Evolutionary conservation across 2,888 invertebrate genomes (phyloP).

Genomic region (Brachypterus glaber): DNA sequence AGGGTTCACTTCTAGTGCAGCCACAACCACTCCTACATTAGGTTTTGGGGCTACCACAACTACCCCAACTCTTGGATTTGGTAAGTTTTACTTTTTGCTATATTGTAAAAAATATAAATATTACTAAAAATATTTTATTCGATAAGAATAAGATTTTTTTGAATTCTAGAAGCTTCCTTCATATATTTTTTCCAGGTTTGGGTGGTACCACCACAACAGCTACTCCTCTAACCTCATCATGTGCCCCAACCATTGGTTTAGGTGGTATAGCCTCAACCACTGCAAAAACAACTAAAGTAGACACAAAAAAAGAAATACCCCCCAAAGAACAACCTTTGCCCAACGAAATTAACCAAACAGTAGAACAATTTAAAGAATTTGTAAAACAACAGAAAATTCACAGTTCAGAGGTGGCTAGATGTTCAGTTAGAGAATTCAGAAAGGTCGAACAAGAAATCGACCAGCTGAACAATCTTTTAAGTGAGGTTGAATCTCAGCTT

Average conservation of each 20-base stretch:
- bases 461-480: slow-evolving; percentile 48
- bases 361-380: slow-evolving; percentile 72
- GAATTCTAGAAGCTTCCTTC: not conserved
- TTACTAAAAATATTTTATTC: no score
- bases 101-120: no score
- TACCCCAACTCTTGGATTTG: slow-evolving; percentile 15
- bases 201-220: slow-evolving; percentile 9
- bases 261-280: slow-evolving; percentile 56
- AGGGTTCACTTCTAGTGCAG: not conserved
- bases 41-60: slow-evolving; percentile 22
- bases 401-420: slow-evolving; percentile 28
- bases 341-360: slow-evolving; percentile 65
- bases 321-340: slow-evolving; percentile 61
- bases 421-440: slow-evolving; percentile 52
- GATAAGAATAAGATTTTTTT: not conserved
- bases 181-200: slow-evolving; percentile 10
- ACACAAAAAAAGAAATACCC: slow-evolving; percentile 43
- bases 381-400: slow-evolving; percentile 78
- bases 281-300: slow-evolving; percentile 30
- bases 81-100: no score
- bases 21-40: slow-evolving; percentile 4
- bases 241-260: slow-evolving; percentile 45
- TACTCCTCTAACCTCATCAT: slow-evolving; percentile 14
- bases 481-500: slow-evolving; percentile 52
- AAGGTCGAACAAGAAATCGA: slow-evolving; percentile 57